phyloP scores from a whole-genome alignment of 2,797 vertebrate species.

The Oryzias sinensis region DNA sequence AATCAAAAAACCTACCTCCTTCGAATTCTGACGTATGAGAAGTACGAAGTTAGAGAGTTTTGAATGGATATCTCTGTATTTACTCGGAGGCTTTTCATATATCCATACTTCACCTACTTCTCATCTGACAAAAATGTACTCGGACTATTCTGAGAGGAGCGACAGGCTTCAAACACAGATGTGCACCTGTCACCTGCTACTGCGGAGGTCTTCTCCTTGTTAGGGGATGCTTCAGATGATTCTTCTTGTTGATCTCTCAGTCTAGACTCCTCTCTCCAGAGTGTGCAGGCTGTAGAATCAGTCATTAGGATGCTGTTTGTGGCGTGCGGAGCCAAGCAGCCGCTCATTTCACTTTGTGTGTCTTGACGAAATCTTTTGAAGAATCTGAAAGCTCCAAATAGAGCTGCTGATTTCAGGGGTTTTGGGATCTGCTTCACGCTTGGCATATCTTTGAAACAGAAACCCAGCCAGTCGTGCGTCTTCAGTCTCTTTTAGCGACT shows the following conservation, averaged over 20 bases:
- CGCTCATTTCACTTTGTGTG: slow-evolving; percentile 14
- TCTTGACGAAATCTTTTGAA: slow-evolving; percentile 39
- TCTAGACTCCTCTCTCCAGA: slow-evolving; percentile 9
- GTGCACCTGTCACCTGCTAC: slow-evolving; percentile 26
- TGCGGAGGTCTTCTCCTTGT: slow-evolving; percentile 16
- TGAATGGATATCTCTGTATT: too few relatives aligned
- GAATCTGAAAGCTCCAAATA: slow-evolving; percentile 26
- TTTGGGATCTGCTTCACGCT: slow-evolving; percentile 26
- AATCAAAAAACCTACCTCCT: too few relatives aligned
- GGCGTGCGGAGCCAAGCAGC: slow-evolving; percentile 22
- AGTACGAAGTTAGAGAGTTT: too few relatives aligned
- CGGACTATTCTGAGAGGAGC: too few relatives aligned
- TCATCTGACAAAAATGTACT: too few relatives aligned
- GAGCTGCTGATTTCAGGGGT: slow-evolving; percentile 22
- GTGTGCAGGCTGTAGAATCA: slow-evolving; percentile 7
- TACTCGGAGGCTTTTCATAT: too few relatives aligned
- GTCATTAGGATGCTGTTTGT: slow-evolving; percentile 21
- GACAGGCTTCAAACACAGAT: neutral
- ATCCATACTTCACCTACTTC: too few relatives aligned
- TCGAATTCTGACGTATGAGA: too few relatives aligned
- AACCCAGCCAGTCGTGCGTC: slow-evolving; percentile 40
- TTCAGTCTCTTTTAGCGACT: slow-evolving; percentile 36
- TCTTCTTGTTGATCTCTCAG: slow-evolving; percentile 2
- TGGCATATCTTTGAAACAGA: slow-evolving; percentile 44
- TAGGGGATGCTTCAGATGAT: slow-evolving; percentile 20